Evolutionary conservation across 2,797 vertebrate species (phyloP).

Genomic region (Hippopotamyrus pictus): DNA sequence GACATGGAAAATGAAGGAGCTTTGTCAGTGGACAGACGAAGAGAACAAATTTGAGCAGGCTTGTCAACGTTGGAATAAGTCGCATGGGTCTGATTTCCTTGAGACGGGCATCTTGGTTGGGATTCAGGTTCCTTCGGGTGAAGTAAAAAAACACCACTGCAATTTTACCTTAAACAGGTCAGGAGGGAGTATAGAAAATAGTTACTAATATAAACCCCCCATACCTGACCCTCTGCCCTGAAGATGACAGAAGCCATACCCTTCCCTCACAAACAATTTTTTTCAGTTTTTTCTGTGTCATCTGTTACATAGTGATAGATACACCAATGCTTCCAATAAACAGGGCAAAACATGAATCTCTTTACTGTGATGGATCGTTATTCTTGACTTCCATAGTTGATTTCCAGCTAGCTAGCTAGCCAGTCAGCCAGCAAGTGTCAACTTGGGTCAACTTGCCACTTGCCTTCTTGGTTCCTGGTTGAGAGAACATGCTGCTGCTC

Average conservation of each 20-base stretch:
- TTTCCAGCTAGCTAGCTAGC: not conserved
- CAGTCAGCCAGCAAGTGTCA: not conserved
- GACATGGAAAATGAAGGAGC: not conserved
- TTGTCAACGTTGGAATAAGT: not conserved
- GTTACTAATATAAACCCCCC: not conserved
- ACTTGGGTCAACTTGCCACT: not conserved
- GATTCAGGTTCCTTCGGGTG: not conserved
- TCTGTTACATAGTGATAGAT: not conserved
- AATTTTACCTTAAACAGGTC: not conserved
- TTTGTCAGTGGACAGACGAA: not conserved
- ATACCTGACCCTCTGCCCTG: not conserved
- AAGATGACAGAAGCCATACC: not conserved
- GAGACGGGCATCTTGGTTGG: not conserved
- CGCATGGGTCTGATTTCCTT: not conserved
- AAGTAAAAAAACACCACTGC: not conserved
- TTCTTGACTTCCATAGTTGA: not conserved
- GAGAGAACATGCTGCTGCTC: conserved; percentile 6
- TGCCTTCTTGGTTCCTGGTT: conserved; percentile 12
- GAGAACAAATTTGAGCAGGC: not conserved
- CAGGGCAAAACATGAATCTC: not conserved
- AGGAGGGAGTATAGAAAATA: not conserved
- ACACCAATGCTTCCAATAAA: not conserved
- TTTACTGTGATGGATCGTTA: not conserved
- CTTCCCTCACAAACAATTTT: not conserved
- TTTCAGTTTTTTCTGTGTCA: not conserved